Evolutionary conservation across 1,140 invertebrate species (phyloP), one percentile per base, ranked within the genome.

Genomic region (Drosophila bocqueti): DNA sequence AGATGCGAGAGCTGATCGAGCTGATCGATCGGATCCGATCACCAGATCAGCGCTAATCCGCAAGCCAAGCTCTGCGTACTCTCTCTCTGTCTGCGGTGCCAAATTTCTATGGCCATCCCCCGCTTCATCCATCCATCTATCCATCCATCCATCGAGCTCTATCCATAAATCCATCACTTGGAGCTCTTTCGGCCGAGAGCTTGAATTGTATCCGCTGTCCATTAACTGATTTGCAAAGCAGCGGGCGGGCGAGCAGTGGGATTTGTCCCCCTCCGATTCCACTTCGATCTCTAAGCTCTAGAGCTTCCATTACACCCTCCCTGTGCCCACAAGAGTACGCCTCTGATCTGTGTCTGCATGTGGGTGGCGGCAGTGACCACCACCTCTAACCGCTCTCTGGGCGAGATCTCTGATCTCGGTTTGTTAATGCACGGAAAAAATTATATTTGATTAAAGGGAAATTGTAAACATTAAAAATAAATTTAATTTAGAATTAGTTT

Each of bases 211-310:
- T 76, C 71, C 55, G 81, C 72, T 79, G 68, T 57, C 78, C 57
- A 68, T 81, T 81, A 78, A 65, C 65, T 76, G 83, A 75, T 75
- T 80, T 85, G 77, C 59, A 72, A 55, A 64, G 54, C 76, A 72
- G 76, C 67, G 66, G 76, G 76, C 52, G 67, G 66, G 60, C 52
- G 11, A 24, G 52, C 36, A 57, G 9, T 38, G 50, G n/a, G 21
- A 21, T 31, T 18, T 38, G 29, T 38, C 49, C n/a, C 16, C 21
- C 29, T 34, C 18, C 2, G 13, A 55, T 16, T 38, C 8, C 52
- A 55, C 34, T 16, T 55, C 34, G 34, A 38, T 38, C 54, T 57
- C 54, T 24, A 40, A 57, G 54, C 54, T 40, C 15, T 24, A 16
- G 5, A 40, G 34, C 54, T 40, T 16, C 36, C 54, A 38, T 6